Evolutionary conservation across 2,888 invertebrate genomes (phyloP), one percentile per base, ranked within the genome.

Genomic region (Pseudanteris insignis): DNA sequence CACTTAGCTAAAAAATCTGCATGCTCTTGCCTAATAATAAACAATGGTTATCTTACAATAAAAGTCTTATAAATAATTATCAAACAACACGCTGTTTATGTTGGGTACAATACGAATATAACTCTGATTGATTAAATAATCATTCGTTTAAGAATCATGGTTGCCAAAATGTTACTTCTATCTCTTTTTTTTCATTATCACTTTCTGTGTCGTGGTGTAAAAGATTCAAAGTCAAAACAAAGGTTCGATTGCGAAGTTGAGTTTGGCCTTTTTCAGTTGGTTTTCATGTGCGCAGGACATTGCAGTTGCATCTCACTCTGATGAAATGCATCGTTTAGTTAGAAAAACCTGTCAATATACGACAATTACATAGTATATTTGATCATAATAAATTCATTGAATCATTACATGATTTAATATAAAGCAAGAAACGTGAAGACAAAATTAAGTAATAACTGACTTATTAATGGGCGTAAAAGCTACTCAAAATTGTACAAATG

Each of bases 291-390:
- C 62, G 57, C 57, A 63, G 62, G 62, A 48, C 51, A 62, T 57
- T 51, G 57, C 36, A 38, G 57, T 62, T 41, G 61, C 55, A 55
- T 74, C 73, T 76, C 72, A 66, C 71, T 70, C 67, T 68, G 70
- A 68, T 75, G 77, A 73, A 73, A 73, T 75, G 70, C 75, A 67
- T 70, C 72, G 69, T 70, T 78, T 77, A 77, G 71, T 79, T 79
- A 76, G 78, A 73, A 78, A 62, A 79, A 78, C 77, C 78, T 79
- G 78, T 77, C 72, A 76, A 79, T 73, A 73, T 65, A 77, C 69
- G 76, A 74, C 67, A 71, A 76, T 74, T 65, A 72, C 65, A 67
- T 73, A 68, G 67, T 73, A 72, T 66, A 67, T 65, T 67, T 68
- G 62, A 55, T 68, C 47, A 60, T 43, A 48, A 54, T 37, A 67